phyloP scores from a whole-genome alignment of 2,797 vertebrate species.

The Gambelia wislizenii region DNA sequence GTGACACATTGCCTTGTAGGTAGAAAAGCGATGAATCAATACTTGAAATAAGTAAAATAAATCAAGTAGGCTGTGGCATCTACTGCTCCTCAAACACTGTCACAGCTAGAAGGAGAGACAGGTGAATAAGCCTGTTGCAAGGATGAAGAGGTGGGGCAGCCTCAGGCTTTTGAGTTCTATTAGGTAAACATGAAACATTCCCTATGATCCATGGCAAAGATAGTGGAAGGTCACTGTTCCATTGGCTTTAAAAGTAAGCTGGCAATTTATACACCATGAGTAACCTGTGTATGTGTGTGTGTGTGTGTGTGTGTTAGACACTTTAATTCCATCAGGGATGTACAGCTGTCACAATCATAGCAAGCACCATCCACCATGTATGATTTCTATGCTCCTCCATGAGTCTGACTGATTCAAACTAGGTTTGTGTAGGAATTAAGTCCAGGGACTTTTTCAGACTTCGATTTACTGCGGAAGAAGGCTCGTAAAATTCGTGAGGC shows the following conservation, averaged over 20 bases:
- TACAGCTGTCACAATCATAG: neutral
- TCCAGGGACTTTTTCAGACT: too few relatives aligned
- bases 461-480: too few relatives aligned
- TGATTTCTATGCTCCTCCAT: too few relatives aligned
- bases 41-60: too few relatives aligned
- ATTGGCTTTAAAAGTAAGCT: neutral
- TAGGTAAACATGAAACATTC: neutral
- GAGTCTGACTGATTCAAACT: too few relatives aligned
- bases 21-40: too few relatives aligned
- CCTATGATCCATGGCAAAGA: neutral
- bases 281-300: too few relatives aligned
- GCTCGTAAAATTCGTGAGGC: too few relatives aligned
- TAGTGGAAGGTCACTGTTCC: neutral
- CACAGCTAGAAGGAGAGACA: neutral
- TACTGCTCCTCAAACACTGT: too few relatives aligned
- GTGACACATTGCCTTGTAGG: too few relatives aligned
- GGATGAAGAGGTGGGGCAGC: neutral
- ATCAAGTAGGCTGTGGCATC: too few relatives aligned
- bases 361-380: neutral
- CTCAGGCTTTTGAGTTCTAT: neutral
- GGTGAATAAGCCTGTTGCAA: neutral
- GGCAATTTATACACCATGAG: neutral
- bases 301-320: neutral
- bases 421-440: too few relatives aligned
- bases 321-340: neutral